Evolutionary conservation across 2,113 vertebrate species (phyloP).

Genomic region (Pachyramphus minor): DNA sequence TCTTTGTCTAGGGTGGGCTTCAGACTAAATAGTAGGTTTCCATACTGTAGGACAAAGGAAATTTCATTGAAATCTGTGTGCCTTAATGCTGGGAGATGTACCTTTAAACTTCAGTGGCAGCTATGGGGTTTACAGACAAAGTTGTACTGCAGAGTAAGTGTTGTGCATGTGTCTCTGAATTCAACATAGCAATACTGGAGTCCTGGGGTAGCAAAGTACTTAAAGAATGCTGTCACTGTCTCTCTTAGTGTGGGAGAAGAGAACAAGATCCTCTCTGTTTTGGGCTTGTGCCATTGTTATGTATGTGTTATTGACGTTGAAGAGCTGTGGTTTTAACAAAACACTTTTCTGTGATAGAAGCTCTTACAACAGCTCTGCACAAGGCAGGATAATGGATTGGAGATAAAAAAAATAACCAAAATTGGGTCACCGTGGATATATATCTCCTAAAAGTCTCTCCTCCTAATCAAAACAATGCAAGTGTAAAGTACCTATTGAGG

Average conservation of each 20-base stretch:
- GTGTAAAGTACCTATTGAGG: background rate
- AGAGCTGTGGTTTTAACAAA: background rate
- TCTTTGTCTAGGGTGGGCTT: background rate
- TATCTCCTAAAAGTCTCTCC: background rate
- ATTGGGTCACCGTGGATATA: accelerated
- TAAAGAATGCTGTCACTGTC: background rate
- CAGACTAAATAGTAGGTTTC: background rate
- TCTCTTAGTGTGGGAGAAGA: background rate
- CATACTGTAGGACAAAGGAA: background rate
- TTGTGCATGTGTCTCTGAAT: background rate
- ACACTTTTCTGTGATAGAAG: background rate
- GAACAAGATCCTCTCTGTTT: background rate
- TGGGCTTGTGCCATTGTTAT: background rate
- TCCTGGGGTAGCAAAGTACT: background rate
- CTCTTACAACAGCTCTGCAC: background rate
- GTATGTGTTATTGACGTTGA: background rate
- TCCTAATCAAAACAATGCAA: background rate
- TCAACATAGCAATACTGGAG: too few relatives aligned
- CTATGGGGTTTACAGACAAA: background rate
- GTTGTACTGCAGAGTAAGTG: background rate
- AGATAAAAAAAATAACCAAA: too few relatives aligned
- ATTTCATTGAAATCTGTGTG: background rate
- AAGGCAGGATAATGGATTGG: background rate
- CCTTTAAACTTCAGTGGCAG: background rate
- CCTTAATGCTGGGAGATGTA: background rate